Evolutionary conservation across 2,888 invertebrate species (phyloP), one percentile per base, ranked within the genome.

Genomic region (Acleris literana): DNA sequence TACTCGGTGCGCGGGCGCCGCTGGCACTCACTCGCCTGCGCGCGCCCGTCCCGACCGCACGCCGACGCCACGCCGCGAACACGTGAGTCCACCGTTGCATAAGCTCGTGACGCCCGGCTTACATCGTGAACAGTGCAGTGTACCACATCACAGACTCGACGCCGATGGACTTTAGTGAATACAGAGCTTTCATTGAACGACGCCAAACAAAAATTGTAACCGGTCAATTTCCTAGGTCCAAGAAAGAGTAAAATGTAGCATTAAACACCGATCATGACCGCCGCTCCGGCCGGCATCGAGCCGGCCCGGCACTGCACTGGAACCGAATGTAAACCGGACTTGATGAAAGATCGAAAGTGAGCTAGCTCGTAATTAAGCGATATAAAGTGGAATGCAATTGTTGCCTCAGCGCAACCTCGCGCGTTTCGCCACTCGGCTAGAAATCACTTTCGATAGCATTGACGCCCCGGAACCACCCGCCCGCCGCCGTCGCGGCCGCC

Each of bases 1-100:
- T 68, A 61, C 48, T 55, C 68, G 64, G 20, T 57, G 61, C 68
- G 69, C 71, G 68, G 70, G 64, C 59, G 64, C 60, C 70, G 71
- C 69, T 70, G 69, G 70, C 89, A 88, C 79, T 90, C 86, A 82
- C 78, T 77, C 81, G 81, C 80, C 85, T 84, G 86, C 86, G 83
- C 80, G 80, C 85, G 74, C 73, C 70, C 76, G 81, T 82, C 80
- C 70, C 84, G 82, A 86, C 77, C 90, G 90, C 82, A 84, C 81
- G 81, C 77, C 63, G 65, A 68, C 71, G 69, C 69, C 66, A 71
- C 68, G 64, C 72, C 73, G 69, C 63, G 69, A 61, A 33, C 54
- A 62, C 64, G 70, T 71, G 61, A 70, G 51, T 72, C 66, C 72
- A 85, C 80, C 57, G 64, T 65, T 65, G 60, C 59, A 60, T 55